Percentiles rank a stretch among this genome's conserved stretches.
Evolutionary conservation across 2,797 vertebrate species (phyloP).

Genomic region (Cetoscarus ocellatus): DNA sequence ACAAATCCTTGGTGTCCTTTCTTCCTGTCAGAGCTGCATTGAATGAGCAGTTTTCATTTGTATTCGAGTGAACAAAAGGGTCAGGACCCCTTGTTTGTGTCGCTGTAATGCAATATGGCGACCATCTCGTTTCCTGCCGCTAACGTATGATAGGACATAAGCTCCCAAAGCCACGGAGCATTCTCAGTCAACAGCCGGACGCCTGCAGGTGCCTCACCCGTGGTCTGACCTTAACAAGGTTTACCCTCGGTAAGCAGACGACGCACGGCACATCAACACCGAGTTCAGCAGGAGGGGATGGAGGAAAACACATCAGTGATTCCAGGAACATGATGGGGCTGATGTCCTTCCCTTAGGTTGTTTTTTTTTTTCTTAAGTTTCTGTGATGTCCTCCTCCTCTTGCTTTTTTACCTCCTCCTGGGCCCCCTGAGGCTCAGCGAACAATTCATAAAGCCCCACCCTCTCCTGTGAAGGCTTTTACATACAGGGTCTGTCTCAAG

Average conservation of each 20-base stretch:
- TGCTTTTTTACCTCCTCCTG: constrained; percentile 28
- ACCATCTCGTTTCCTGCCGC: constrained; percentile 50
- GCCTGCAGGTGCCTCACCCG: constrained; percentile 62
- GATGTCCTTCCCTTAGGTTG: constrained; percentile 73
- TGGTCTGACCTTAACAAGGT: constrained; percentile 81
- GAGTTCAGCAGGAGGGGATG: constrained; percentile 49
- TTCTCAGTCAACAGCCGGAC: constrained; percentile 70
- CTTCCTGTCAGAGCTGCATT: constrained; percentile 35
- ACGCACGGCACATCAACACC: constrained; percentile 53
- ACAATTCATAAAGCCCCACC: constrained; percentile 30
- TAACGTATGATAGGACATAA: constrained; percentile 48
- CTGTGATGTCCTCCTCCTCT: constrained; percentile 42
- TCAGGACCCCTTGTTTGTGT: constrained; percentile 69
- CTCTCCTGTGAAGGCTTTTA: no score
- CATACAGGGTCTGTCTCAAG: no score
- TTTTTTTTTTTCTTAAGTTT: constrained; percentile 60
- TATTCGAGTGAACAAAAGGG: constrained; percentile 68
- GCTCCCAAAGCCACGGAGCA: constrained; percentile 53
- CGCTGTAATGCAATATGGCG: constrained; percentile 68
- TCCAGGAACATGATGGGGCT: constrained; percentile 72
- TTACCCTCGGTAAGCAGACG: constrained; percentile 68
- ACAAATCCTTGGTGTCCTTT: constrained; percentile 5
- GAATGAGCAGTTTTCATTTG: constrained; percentile 57
- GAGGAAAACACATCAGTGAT: constrained; percentile 70
- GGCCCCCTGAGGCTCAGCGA: constrained; percentile 55